phyloP scores from a whole-genome alignment of 2,888 invertebrate species.

The Steinernema carpocapsae region DNA sequence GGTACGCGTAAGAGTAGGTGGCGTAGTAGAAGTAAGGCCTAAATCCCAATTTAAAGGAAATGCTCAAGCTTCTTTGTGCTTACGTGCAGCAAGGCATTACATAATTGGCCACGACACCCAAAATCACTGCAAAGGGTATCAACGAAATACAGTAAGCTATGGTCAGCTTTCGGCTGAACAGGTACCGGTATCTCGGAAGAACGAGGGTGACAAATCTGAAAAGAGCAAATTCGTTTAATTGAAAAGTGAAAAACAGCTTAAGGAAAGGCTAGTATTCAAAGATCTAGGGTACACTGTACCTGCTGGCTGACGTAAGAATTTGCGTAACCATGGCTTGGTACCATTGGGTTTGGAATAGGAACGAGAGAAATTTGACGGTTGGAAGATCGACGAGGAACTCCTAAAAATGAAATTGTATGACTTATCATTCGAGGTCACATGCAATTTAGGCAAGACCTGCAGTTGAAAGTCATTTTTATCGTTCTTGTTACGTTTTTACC shows the following conservation, averaged over 20 bases:
- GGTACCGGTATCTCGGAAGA: neutral
- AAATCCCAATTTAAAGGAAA: neutral
- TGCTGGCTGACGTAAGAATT: neutral
- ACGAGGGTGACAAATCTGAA: neutral
- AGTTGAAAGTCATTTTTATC: no score
- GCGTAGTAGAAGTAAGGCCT: slow-evolving; percentile 20
- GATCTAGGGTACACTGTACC: neutral
- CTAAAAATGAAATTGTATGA: neutral
- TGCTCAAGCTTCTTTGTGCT: neutral
- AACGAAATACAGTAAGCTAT: neutral
- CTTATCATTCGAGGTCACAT: neutral
- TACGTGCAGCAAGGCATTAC: slow-evolving; percentile 22
- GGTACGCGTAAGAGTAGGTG: slow-evolving; percentile 19
- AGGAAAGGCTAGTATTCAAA: neutral
- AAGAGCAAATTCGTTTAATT: neutral
- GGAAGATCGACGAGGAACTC: neutral
- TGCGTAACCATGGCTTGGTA: slow-evolving; percentile 20
- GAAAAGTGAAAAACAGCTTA: no score
- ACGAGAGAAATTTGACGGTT: neutral
- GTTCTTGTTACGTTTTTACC: no score
- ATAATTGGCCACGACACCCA: slow-evolving; percentile 10
- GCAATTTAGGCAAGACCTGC: no score
- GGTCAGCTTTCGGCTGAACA: neutral
- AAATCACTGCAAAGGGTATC: neutral
- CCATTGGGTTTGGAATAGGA: slow-evolving; percentile 3